Conservation (phyloP, 2,888 invertebrate genomes). For the Drosophila ustulata region DNA sequence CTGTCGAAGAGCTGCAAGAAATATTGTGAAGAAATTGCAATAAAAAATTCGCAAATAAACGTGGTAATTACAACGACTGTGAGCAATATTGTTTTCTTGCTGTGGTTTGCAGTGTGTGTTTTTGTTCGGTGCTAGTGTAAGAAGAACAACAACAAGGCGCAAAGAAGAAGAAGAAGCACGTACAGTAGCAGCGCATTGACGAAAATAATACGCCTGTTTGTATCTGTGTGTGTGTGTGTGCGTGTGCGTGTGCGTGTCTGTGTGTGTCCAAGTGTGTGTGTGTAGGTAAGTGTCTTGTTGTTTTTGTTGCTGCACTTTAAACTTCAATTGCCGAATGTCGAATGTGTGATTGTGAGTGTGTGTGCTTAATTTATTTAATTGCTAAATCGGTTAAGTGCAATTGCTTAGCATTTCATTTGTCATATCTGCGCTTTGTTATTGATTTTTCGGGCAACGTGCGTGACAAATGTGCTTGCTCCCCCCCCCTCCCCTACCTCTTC, state of each 20-base stretch:
- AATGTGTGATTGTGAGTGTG: neutral
- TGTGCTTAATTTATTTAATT: conserved; percentile 22
- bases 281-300: conserved; percentile 19
- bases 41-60: conserved; percentile 10
- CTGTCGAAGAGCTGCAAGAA: conserved; percentile 35
- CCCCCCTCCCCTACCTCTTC: too few relatives aligned
- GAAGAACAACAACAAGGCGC: conserved; percentile 25
- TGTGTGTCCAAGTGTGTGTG: neutral
- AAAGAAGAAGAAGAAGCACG: conserved; percentile 6
- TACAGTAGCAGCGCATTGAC: conserved; percentile 22
- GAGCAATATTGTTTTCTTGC: conserved; percentile 33
- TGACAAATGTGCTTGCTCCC: conserved; percentile 36
- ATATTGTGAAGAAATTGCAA: conserved; percentile 26
- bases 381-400: conserved; percentile 18
- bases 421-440: conserved; percentile 49
- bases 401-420: conserved; percentile 30
- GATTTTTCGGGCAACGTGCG: conserved; percentile 54
- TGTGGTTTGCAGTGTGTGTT: conserved; percentile 30
- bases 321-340: neutral
- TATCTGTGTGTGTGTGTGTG: conserved; percentile 2
- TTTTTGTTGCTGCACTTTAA: conserved; percentile 13
- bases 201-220: conserved; percentile 16
- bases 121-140: conserved; percentile 32
- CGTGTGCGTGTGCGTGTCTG: conserved; percentile 3
- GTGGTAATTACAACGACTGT: conserved; percentile 14